Evolutionary conservation across 2,888 invertebrate genomes (phyloP), one percentile per base, ranked within the genome.

Genomic region (Melanostoma scalare): DNA sequence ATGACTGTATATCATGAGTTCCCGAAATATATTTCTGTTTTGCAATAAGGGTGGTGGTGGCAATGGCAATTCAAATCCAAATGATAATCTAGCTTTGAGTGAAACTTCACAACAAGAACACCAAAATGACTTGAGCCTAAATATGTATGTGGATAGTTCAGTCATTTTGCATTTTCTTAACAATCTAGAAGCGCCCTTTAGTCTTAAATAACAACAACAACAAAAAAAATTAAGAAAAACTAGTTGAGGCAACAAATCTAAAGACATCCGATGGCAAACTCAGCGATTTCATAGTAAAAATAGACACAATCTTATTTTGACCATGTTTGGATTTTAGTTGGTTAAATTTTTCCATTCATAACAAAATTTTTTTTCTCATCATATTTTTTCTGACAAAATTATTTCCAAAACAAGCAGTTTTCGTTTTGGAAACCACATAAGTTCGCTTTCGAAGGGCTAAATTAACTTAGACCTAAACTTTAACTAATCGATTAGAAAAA

Each of bases 401-500:
- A n/a, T 4, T 4, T 38, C 20, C 38, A 56, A 31, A 4, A 8
- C 10, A 38, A 6, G 20, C 20, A 40, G 6, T 42, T 3, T 6
- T 30, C 31, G 31, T 20, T 46, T 6, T 4, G 0, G 9, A 6
- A 61, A 20, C 20, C 20, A 20, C 10, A 35, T 0, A 36, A 8
- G n/a, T 5, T 2, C 31, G 48, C 36, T 30, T 38, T 63, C 38
- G 35, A 3, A 9, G 46, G 9, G 20, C 48, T 38, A n/a, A 20
- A 20, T 63, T 38, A 63, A 38, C 46, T 63, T 4, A 48, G 36
- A 8, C 48, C 9, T 3, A 36, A 6, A 36, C 36, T 38, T 42
- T 53, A 30, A 53, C 50, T 67, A 56, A 76, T 80, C 68, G 72
- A 73, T 76, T 44, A 82, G 10, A 73, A 73, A 80, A 60, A 77